These are phyloP conservation scores for Smittia sp. DNA, from an alignment of 2,888 invertebrate genomes.

Conservation along the genomic window DNA sequence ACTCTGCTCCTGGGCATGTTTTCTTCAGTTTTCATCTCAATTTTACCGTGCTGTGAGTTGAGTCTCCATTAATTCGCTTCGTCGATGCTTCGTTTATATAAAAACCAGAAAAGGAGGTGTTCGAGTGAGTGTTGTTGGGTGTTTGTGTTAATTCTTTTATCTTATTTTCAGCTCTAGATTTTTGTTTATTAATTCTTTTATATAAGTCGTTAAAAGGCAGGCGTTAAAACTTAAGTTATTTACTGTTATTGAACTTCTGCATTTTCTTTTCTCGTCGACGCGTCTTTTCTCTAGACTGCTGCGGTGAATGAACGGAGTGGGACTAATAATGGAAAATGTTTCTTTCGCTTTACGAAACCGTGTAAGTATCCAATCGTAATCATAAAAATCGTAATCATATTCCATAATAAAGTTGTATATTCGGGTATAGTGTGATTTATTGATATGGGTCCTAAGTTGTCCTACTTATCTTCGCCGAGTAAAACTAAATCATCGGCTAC, in stretches of 20 bases:
- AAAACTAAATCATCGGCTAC: constrained; percentile 90
- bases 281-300: background rate
- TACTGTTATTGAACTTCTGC: constrained; percentile 15
- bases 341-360: constrained; percentile 36
- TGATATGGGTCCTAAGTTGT: constrained; percentile 45
- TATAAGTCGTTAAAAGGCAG: constrained; percentile 40
- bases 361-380: constrained; percentile 36
- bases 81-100: background rate
- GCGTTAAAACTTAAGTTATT: constrained; percentile 41
- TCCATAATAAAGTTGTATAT: constrained; percentile 41
- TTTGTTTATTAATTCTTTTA: constrained; percentile 6
- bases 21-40: constrained; percentile 26
- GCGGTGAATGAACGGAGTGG: constrained; percentile 41
- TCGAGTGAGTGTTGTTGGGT: background rate
- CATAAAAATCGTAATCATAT: constrained; percentile 38
- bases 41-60: constrained; percentile 23
- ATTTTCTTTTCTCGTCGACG: background rate
- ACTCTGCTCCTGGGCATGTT: constrained; percentile 1
- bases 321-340: constrained; percentile 38
- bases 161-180: background rate
- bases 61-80: constrained; percentile 2
- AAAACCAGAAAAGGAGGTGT: constrained; percentile 8
- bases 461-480: constrained; percentile 68
- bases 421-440: constrained; percentile 41
- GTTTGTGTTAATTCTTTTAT: constrained; percentile 17